These are phyloP conservation scores for Telmatherina bonti DNA, from an alignment of 2,797 vertebrate genomes.

Conservation along the genomic window DNA sequence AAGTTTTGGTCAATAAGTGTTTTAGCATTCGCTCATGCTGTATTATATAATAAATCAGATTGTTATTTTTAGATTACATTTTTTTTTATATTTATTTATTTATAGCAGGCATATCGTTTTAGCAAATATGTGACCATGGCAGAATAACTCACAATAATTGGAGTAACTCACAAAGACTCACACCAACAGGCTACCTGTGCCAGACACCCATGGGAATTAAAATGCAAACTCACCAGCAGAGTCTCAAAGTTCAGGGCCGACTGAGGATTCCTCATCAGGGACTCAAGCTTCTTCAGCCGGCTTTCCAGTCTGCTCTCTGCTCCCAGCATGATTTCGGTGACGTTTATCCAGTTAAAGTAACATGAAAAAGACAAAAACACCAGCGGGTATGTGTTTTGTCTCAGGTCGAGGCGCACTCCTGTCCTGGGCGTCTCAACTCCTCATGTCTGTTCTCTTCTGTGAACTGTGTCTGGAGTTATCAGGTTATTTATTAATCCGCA, in stretches of 20 bases:
- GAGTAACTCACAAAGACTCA: neutral
- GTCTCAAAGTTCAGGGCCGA: slow-evolving; percentile 82
- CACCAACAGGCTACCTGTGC: neutral
- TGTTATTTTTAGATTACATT: neutral
- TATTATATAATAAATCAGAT: neutral
- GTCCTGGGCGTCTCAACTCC: slow-evolving; percentile 33
- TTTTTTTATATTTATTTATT: no score
- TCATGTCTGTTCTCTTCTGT: slow-evolving; percentile 44
- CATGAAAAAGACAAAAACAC: slow-evolving; percentile 46
- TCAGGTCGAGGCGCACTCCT: slow-evolving; percentile 18
- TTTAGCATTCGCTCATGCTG: neutral
- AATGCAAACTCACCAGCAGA: slow-evolving; percentile 80
- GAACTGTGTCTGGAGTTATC: slow-evolving; percentile 22
- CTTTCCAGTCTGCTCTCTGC: slow-evolving; percentile 80
- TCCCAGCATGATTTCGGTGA: slow-evolving; percentile 71
- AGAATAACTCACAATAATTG: slow-evolving; percentile 1
- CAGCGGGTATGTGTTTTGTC: slow-evolving; percentile 20
- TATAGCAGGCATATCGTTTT: neutral
- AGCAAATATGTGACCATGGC: neutral
- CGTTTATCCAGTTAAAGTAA: slow-evolving; percentile 38
- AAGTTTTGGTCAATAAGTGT: neutral
- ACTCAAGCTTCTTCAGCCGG: slow-evolving; percentile 79
- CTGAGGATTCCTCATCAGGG: slow-evolving; percentile 76
- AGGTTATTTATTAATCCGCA: slow-evolving; percentile 54
- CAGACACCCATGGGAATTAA: neutral